Evolutionary conservation across 2,113 vertebrate genomes (phyloP).

Genomic region (Proteles cristata): DNA sequence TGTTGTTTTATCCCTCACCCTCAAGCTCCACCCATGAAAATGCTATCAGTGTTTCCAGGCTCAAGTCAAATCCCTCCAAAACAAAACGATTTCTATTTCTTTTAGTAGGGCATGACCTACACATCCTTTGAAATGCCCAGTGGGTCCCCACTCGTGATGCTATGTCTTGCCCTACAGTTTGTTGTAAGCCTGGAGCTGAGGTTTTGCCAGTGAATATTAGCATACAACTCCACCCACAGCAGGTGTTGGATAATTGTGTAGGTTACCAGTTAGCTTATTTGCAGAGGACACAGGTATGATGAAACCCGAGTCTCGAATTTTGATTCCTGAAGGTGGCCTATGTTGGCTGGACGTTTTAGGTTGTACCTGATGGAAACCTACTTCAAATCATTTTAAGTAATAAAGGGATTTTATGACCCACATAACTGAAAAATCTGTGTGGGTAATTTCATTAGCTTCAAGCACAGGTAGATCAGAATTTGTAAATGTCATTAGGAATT

Average conservation of each 20-base stretch:
- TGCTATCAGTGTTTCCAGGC: background rate
- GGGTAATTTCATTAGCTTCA: background rate
- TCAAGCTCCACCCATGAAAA: background rate
- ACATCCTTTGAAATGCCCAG: background rate
- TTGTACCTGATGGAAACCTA: background rate
- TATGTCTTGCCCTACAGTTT: background rate
- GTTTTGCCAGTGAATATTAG: background rate
- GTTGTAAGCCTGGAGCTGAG: background rate
- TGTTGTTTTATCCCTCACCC: background rate
- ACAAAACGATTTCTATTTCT: background rate
- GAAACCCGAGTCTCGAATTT: background rate
- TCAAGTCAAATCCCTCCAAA: background rate
- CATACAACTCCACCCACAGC: background rate
- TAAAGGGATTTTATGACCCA: background rate
- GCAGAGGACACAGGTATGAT: background rate
- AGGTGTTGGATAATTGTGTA: background rate
- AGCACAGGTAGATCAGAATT: background rate
- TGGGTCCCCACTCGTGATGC: background rate
- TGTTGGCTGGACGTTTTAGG: background rate
- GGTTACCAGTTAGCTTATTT: background rate
- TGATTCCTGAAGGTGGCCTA: background rate
- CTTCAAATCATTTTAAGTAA: background rate
- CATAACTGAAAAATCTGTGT: background rate
- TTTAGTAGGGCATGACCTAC: background rate
- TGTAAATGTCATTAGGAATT: background rate